A percentile compares a stretch with the other conserved stretches of the same genome.
phyloP scores from a whole-genome alignment of 2,113 vertebrate genomes.

The Ptychochromis oligacanthus region DNA sequence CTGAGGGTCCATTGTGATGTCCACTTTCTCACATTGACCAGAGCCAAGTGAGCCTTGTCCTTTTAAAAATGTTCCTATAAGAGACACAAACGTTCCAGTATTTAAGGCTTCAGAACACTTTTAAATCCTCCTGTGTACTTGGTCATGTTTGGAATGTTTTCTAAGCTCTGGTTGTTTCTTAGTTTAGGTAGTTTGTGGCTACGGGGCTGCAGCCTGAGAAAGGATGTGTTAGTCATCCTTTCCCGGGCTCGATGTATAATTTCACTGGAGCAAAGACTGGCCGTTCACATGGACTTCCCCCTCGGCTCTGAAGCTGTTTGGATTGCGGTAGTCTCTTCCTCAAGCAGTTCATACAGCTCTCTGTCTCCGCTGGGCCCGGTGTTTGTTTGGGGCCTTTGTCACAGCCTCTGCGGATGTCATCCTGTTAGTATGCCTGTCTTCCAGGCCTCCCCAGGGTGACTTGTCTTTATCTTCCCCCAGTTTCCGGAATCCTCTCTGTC shows the following conservation, averaged over 20 bases:
- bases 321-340: slow-evolving; percentile 27
- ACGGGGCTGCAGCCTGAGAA: slow-evolving; percentile 13
- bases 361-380: slow-evolving; percentile 27
- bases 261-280: slow-evolving; percentile 57
- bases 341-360: slow-evolving; percentile 43
- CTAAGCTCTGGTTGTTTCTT: slow-evolving; percentile 2
- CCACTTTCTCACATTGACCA: slow-evolving; percentile 33
- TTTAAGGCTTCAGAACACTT: neutral
- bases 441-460: slow-evolving; percentile 47
- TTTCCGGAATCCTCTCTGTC: slow-evolving; percentile 73
- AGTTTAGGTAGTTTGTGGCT: slow-evolving; percentile 26
- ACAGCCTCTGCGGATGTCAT: slow-evolving; percentile 41
- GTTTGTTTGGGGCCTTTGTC: slow-evolving; percentile 65
- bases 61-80: neutral
- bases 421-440: slow-evolving; percentile 25
- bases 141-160: slow-evolving; percentile 4
- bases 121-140: neutral
- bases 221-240: slow-evolving; percentile 65
- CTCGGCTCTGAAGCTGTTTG: slow-evolving; percentile 39
- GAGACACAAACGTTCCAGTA: neutral
- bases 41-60: slow-evolving; percentile 12
- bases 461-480: slow-evolving; percentile 31
- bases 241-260: slow-evolving; percentile 46
- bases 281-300: slow-evolving; percentile 70
- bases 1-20: slow-evolving; percentile 40